These are phyloP conservation scores for Hypomecis atomaria DNA, from an alignment of 2,888 invertebrate genomes.

Conservation along the genomic window DNA sequence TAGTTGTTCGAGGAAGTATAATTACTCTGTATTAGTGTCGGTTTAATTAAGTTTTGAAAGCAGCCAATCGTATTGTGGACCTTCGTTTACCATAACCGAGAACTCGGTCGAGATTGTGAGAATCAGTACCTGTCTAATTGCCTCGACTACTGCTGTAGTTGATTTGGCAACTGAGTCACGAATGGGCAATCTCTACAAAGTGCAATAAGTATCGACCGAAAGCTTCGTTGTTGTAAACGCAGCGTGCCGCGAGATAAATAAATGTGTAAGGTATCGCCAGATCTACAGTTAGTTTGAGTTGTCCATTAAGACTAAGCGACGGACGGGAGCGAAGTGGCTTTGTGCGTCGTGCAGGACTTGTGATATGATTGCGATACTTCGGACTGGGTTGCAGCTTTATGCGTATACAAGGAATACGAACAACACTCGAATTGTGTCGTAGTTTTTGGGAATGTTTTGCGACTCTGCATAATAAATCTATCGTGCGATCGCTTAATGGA, in stretches of 20 bases:
- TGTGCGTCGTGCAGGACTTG: slow-evolving; percentile 36
- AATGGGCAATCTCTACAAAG: neutral
- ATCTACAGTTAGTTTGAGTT: slow-evolving; percentile 26
- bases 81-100: slow-evolving; percentile 16
- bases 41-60: slow-evolving; percentile 48
- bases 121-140: neutral
- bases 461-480: slow-evolving; percentile 73
- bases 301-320: slow-evolving; percentile 30
- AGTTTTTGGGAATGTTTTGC: slow-evolving; percentile 67
- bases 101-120: slow-evolving; percentile 1
- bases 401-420: slow-evolving; percentile 47
- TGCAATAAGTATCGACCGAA: slow-evolving; percentile 7
- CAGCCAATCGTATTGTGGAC: slow-evolving; percentile 37
- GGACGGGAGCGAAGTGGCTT: slow-evolving; percentile 30
- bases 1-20: slow-evolving; percentile 43
- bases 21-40: slow-evolving; percentile 44
- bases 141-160: no score
- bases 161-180: no score
- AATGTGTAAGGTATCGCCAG: slow-evolving; percentile 22
- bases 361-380: slow-evolving; percentile 47
- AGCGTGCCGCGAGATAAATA: slow-evolving; percentile 2
- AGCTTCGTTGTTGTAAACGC: slow-evolving; percentile 13
- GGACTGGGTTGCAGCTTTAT: slow-evolving; percentile 48
- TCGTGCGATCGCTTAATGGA: slow-evolving; percentile 79
- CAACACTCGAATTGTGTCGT: slow-evolving; percentile 44